Evolutionary conservation across 35 echinoderm and acorn worm species (phyloP), one percentile per base, ranked within the genome.

Genomic region (Lytechinus variegatus): DNA sequence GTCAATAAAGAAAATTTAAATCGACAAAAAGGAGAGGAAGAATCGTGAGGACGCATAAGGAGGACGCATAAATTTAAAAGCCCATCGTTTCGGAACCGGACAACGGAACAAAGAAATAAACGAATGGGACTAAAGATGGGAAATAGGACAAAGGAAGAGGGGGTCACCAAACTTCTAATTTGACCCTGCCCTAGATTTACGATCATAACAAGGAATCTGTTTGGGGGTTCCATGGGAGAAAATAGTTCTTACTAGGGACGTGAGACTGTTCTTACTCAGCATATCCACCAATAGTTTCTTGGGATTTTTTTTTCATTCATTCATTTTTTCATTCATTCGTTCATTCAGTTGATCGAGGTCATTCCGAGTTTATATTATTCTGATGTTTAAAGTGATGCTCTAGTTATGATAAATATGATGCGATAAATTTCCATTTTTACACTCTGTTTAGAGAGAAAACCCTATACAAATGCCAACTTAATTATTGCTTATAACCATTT

Each of bases 91-190:
- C 12, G 14, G 52, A 53, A 89, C 28, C 27, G 87, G 87, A 89
- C 87, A 51, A 89, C 87, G 9, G 28, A 89, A 89, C 87, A 89
- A 89, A 89, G 87, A 89, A 89, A 89, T 53, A 53, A 1, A 9
- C 52, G 87, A 7, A 29, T 89, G 87, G 87, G 87, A 89, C 87
- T 89, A 7, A 11, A 28, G 87, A 89, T 21, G 28, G 10, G 13
- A 10, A 29, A 89, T 11, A 6, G 87, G 87, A 89, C 87, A 89
- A 89, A 89, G 87, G 5, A 89, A 89, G 51, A 51, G 61, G 5
- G 16, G 61, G 61, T 71, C 61, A 71, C 61, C 61, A 71, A 71
- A 71, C 61, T 71, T 71, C 24, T 71, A 4, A 21, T 71, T 4
- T 71, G 87, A 89, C 28, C 28, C 28, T 24, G 87, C 9, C 87